Base-by-base conservation (phyloP, 2,888 invertebrate genomes). In the Agriopis marginaria region DNA sequence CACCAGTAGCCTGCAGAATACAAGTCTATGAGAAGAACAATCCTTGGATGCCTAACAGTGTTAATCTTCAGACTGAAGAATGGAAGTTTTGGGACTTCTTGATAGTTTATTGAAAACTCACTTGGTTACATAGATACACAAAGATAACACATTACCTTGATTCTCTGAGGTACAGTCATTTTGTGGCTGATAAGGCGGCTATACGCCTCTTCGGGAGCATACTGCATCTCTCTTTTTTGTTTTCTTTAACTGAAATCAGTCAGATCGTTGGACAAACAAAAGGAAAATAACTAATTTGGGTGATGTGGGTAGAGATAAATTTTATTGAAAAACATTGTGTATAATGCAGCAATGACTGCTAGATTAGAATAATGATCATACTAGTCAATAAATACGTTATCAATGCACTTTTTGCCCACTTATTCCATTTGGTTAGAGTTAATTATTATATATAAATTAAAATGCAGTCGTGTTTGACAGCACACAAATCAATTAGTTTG, bases 1-100 rank as follows among this genome's bases (percentile, higher is more conserved):
- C 96, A 12, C 97, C 97, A 76, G 95, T 96, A 66, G 98, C 97
- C 90, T 97, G 70, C 61, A 78, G 79, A 60, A 56, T 42, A 32
- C 32, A 55, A 14, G 14, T 4, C 14, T 14, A 40, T 14, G n/a
- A 14, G 10, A 9, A 55, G 11, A 12, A 39, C 32, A 53, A 32
- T 53, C 8, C 32, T n/a, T 54, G 54, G 32, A 7, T 7, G 10
- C 23, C 14, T 6, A 47, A 47, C 12, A 47, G 1, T 50, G 17
- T 2, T 4, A 50, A 23, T 23, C 4, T 14, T 49, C 10, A 7
- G 39, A 39, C 12, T 10, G 32, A 7, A n/a, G 9, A 47, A 47
- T 6, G n/a, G 6, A 39, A 39, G 32, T 8, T 11, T n/a, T n/a
- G n/a, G n/a, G 17, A 39, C 2, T 17, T 32, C 32, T 12, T n/a